These are phyloP conservation scores for Phylloscopus trochilus DNA, from an alignment of 2,113 vertebrate genomes.

Conservation along the genomic window DNA sequence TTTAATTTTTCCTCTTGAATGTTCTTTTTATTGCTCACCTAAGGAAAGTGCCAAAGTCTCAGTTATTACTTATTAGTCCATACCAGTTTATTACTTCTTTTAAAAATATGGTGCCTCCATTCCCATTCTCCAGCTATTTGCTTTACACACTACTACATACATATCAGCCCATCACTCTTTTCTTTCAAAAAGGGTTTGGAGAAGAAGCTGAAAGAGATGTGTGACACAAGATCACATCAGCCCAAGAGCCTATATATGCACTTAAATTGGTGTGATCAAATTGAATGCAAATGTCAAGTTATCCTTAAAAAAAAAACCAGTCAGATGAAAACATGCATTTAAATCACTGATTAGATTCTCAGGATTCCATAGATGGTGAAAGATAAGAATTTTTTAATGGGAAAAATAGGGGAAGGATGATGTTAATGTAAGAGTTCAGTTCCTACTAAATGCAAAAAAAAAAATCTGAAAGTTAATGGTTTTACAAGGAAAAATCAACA, in stretches of 20 bases:
- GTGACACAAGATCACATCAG: not conserved
- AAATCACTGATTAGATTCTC: not conserved
- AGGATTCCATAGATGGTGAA: not conserved
- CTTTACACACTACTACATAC: not conserved
- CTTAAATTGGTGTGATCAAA: not conserved
- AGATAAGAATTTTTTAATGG: not conserved
- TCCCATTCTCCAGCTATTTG: slow-evolving; percentile 21
- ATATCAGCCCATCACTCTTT: not conserved
- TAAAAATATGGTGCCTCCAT: slow-evolving; percentile 38
- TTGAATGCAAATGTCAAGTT: not conserved
- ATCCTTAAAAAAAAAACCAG: not conserved
- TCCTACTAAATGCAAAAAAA: not conserved
- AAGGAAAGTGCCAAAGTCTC: slow-evolving; percentile 56
- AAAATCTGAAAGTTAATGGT: not conserved
- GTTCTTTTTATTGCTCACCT: slow-evolving; percentile 66
- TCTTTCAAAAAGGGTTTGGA: not conserved
- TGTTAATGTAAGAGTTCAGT: not conserved
- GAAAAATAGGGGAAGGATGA: not conserved
- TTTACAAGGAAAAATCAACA: not conserved
- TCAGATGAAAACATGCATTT: not conserved
- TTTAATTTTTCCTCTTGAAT: slow-evolving; percentile 75
- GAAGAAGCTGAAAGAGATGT: not conserved
- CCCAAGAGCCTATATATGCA: not conserved
- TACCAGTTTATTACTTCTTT: slow-evolving; percentile 58
- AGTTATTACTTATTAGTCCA: slow-evolving; percentile 61